Conservation (phyloP, 2,888 invertebrate species). For the Apotomis turbidana region DNA sequence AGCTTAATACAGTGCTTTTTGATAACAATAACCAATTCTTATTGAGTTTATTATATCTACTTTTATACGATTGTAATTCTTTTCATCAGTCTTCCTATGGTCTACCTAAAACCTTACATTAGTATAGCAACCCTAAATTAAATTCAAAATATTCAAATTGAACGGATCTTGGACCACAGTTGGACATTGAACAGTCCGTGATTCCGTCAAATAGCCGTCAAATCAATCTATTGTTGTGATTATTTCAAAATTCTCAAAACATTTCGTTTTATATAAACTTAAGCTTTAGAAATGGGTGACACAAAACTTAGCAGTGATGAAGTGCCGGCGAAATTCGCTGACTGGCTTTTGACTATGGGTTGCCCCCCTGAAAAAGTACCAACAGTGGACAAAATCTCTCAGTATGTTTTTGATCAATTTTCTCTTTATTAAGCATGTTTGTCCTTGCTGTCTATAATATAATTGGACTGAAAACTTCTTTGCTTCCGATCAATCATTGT, state of each 20-base stretch:
- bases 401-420: constrained; percentile 56
- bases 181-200: too few species aligned
- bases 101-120: background rate
- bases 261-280: background rate
- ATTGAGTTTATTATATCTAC: background rate
- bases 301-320: constrained; percentile 67
- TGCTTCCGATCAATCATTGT: too few species aligned
- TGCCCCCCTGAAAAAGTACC: constrained; percentile 73
- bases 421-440: too few species aligned
- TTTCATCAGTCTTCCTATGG: too few species aligned
- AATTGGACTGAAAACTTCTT: too few species aligned
- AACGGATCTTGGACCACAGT: constrained; percentile 1
- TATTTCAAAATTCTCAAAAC: background rate
- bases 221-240: constrained; percentile 5
- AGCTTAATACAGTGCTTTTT: too few species aligned
- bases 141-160: constrained; percentile 14
- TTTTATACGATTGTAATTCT: background rate
- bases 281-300: constrained; percentile 53
- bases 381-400: constrained; percentile 64
- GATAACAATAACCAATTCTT: too few species aligned
- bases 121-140: constrained; percentile 6
- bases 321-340: constrained; percentile 69
- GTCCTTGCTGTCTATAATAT: too few species aligned
- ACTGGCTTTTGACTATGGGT: constrained; percentile 76
- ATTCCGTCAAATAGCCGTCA: background rate